Base-by-base conservation (phyloP, 2,113 vertebrate species). In the Rhinoderma darwinii region DNA sequence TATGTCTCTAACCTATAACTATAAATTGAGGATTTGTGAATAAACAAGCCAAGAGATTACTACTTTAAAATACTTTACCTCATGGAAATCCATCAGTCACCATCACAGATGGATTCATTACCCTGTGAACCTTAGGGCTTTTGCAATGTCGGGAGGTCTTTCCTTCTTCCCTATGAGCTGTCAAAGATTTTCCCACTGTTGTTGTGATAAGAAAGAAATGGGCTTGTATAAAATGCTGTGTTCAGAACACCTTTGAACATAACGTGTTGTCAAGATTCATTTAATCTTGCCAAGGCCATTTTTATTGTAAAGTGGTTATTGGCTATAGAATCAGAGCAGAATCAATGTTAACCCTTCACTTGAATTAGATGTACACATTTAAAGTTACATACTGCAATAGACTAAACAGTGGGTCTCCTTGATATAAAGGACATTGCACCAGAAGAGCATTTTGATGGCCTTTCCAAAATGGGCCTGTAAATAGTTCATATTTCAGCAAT, bases 31-130 rank as follows among this genome's bases (percentile, higher is more conserved):
- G n/a, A n/a, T n/a, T n/a, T n/a, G n/a, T n/a, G n/a, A n/a, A n/a
- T n/a, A n/a, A n/a, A n/a, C n/a, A n/a, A n/a, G n/a, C n/a, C n/a
- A n/a, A n/a, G n/a, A n/a, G 50, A 56, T 51, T 27, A 54, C 30
- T 56, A 27, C 25, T 54, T 61, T 35, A 54, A 80, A 80, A 61
- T 56, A 15, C 11, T 59, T 59, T 22, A 37, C 22, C 25, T 35
- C 37, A 59, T n/a, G 59, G 44, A 80, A 80, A 59, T 54, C 25
- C 78, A 80, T 80, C 22, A 61, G 30, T 80, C 51, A 80, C 39
- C 20, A 61, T 37, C 35, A 59, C n/a, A n/a, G 20, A 61, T 79
- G 44, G 27, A 79, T 37, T 75, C 72, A 43, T 75, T 47, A 76
- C n/a, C 41, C 32, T 80, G 50, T 80, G 51, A 54, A 12, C 37